phyloP scores from a whole-genome alignment of 2,888 invertebrate genomes.

The Seira ritae region DNA sequence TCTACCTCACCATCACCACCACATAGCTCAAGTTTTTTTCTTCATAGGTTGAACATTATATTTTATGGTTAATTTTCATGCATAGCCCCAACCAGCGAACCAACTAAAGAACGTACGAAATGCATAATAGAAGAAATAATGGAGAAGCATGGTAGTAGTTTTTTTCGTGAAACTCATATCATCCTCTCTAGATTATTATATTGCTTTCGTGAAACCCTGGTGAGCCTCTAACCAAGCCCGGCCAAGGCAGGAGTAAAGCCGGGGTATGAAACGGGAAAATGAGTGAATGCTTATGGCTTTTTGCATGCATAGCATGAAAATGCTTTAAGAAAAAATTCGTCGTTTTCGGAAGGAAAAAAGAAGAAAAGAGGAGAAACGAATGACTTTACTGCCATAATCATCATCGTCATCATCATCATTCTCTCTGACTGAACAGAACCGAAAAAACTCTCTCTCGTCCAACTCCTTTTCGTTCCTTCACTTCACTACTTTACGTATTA shows the following conservation, averaged over 20 bases:
- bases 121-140: slow-evolving; percentile 42
- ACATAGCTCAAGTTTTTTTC: slow-evolving; percentile 16
- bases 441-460: neutral
- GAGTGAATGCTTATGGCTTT: too few species aligned
- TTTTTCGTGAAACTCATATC: slow-evolving; percentile 1
- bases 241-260: neutral
- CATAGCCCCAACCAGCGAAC: neutral
- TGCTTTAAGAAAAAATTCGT: slow-evolving; percentile 12
- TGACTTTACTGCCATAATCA: slow-evolving; percentile 41
- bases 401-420: slow-evolving; percentile 18
- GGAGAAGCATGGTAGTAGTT: slow-evolving; percentile 2
- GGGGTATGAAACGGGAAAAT: too few species aligned
- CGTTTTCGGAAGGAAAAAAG: slow-evolving; percentile 38
- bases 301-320: too few species aligned
- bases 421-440: neutral
- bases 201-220: too few species aligned
- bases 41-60: slow-evolving; percentile 40
- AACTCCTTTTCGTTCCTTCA: neutral
- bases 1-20: slow-evolving; percentile 10
- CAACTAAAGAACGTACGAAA: neutral
- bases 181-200: slow-evolving; percentile 7
- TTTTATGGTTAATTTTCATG: slow-evolving; percentile 45
- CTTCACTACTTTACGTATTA: slow-evolving; percentile 1
- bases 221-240: neutral
- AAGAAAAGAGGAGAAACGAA: slow-evolving; percentile 43